A percentile compares a stretch with the other conserved stretches of the same genome.
Evolutionary conservation across 2,113 vertebrate species (phyloP).

Genomic region (Rousettus leschenaultii): DNA sequence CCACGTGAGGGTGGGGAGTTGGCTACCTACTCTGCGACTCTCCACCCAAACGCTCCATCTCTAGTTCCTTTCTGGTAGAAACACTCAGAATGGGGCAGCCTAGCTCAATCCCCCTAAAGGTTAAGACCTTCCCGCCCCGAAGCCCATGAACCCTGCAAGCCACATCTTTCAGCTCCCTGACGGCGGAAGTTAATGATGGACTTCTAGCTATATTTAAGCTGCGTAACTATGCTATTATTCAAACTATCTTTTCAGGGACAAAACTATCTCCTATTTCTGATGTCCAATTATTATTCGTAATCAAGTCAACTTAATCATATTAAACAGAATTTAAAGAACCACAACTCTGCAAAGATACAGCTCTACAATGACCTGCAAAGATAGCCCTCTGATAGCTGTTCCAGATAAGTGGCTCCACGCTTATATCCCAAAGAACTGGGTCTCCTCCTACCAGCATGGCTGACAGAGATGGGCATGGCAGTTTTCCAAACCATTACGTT

Average conservation of each 20-base stretch:
- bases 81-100: not conserved
- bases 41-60: fast-evolving
- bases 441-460: fast-evolving
- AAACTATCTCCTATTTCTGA: not conserved
- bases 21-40: not conserved
- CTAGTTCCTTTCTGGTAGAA: not conserved
- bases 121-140: not conserved
- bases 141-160: not conserved
- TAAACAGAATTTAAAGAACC: not conserved
- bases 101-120: too few species aligned
- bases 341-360: not conserved
- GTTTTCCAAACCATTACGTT: not conserved
- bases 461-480: not conserved
- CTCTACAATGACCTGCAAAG: not conserved
- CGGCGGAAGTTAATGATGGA: fast-evolving
- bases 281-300: constrained; percentile 16
- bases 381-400: not conserved
- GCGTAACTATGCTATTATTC: not conserved
- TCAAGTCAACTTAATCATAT: constrained; percentile 9
- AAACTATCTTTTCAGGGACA: not conserved
- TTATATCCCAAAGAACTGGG: not conserved
- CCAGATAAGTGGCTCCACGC: not conserved
- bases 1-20: not conserved
- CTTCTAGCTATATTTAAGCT: not conserved
- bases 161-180: not conserved